Base-by-base conservation (phyloP, 2,113 vertebrate species). In the Oreochromis spilurus region DNA sequence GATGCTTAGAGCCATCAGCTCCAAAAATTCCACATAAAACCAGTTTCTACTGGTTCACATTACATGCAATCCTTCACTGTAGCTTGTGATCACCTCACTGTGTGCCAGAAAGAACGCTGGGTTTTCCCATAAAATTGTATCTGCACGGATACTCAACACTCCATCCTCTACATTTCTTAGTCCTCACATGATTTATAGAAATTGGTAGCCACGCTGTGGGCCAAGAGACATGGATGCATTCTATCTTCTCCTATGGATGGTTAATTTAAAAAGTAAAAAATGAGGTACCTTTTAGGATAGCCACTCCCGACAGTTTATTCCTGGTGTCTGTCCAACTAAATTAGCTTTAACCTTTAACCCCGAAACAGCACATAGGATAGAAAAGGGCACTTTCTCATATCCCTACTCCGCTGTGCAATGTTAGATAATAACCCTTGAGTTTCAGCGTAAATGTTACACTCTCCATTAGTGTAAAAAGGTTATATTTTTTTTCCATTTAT, bases 301-400 rank as follows among this genome's bases (percentile, higher is more conserved):
- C 24, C 26, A 50, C 70, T 50, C 2, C 43, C 5, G 43, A 77
- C 43, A 16, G n/a, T 50, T 77, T 29, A 50, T 50, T 50, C 6
- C 70, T 50, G 70, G 31, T 50, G 43, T 19, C 24, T 31, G 26
- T 77, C 70, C 43, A 77, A 31, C 45, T 77, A 50, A 77, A 50
- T 77, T 50, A 50, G 43, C 70, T 77, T 50, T 77, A 75, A 75
- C 40, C 9, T 75, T 65, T 65, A 70, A 75, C 24, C 40, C 16
- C 17, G 12, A 72, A 45, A 29, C 26, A 72, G 9, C 31, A 16
- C 83, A 77, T 67, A 78, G 57, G 52, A 86, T 82, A 78, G 81
- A 89, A 88, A 53, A 80, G 52, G 36, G 72, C 14, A 9, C 67
- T 48, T 75, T 45, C 11, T 75, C 14, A 75, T 50, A 17, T 31